Evolutionary conservation across 1,140 invertebrate genomes (phyloP), one percentile per base, ranked within the genome.

Genomic region (Littorina saxatilis): DNA sequence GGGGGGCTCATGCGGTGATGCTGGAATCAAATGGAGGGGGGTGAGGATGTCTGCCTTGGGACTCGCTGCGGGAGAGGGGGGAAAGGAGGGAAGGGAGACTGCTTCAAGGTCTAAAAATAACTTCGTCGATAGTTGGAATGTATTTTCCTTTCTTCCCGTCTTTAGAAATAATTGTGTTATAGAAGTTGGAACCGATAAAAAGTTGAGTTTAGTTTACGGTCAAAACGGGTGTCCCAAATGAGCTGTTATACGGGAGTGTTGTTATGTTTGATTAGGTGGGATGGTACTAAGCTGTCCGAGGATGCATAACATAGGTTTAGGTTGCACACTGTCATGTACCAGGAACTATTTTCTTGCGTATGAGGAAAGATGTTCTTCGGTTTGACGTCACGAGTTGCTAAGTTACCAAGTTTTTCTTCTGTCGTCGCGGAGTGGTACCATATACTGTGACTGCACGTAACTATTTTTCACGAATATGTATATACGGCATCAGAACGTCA

Each of bases 311-410:
- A 39, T 52, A 63, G 80, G 80, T 79, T 55, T 29, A 55, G 35
- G 43, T 55, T 72, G 61, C 52, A 76, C 68, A 74, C 70, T 85
- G 85, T 85, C 85, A 83, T 84, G 82, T 81, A 82, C 73, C 37
- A 55, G 84, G 87, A 87, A 88, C 86, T 86, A 88, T 88, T 83
- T 88, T 86, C 82, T 85, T 83, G 87, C 85, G 88, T 79, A 89
- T 73, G 84, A 81, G 80, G 83, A 84, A 81, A 83, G 80, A 82
- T 80, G 86, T 85, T 74, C 74, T 83, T 78, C 81, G 83, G 74
- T 83, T 39, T 84, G 86, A 85, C 84, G 86, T 87, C 86, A 87
- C 68, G 61, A 79, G 86, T 87, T 87, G 84, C 86, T 84, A 83
- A 79, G 86, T 81, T 87, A 87, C 86, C 47, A 82, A 83, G 70